A percentile compares a stretch with the other conserved stretches of the same genome.
Conservation (phyloP, 2,113 vertebrate genomes). For the Carassius carassius region DNA sequence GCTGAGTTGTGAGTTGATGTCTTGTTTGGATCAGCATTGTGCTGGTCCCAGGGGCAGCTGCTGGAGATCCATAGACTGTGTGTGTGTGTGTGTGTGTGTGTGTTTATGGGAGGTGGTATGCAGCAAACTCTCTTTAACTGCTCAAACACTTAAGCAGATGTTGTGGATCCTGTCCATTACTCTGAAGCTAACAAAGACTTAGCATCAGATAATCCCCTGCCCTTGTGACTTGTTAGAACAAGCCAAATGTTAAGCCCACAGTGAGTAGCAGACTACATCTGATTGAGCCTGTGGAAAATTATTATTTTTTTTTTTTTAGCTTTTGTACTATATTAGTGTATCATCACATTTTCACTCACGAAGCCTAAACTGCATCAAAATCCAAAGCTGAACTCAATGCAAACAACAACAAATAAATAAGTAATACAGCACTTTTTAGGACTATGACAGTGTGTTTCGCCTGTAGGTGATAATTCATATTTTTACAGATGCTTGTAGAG, state of each 20-base stretch:
- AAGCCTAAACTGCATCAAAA: background rate
- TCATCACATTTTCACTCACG: background rate
- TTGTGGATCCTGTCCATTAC: background rate
- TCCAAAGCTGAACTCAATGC: background rate
- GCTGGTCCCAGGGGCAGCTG: slow-evolving; percentile 10
- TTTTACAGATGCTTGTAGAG: background rate
- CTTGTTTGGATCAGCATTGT: slow-evolving; percentile 48
- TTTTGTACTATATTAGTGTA: background rate
- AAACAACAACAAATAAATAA: background rate
- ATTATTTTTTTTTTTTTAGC: background rate
- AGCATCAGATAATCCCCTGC: slow-evolving; percentile 13
- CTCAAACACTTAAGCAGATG: slow-evolving; percentile 7
- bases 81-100: slow-evolving; percentile 33
- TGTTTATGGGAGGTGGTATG: slow-evolving; percentile 15
- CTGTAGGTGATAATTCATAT: background rate
- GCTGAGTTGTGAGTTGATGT: slow-evolving; percentile 44
- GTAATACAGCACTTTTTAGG: background rate
- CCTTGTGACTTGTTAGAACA: slow-evolving; percentile 1
- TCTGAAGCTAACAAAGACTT: slow-evolving; percentile 14
- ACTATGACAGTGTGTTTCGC: background rate
- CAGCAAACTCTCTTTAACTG: background rate
- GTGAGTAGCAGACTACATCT: background rate
- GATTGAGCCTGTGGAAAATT: background rate
- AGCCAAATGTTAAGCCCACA: background rate
- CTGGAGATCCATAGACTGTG: slow-evolving; percentile 24